Percentiles rank a stretch among this genome's conserved stretches.
These are phyloP conservation scores for Coregonus suidteri DNA, from an alignment of 2,797 vertebrate genomes.

Conservation along the genomic window DNA sequence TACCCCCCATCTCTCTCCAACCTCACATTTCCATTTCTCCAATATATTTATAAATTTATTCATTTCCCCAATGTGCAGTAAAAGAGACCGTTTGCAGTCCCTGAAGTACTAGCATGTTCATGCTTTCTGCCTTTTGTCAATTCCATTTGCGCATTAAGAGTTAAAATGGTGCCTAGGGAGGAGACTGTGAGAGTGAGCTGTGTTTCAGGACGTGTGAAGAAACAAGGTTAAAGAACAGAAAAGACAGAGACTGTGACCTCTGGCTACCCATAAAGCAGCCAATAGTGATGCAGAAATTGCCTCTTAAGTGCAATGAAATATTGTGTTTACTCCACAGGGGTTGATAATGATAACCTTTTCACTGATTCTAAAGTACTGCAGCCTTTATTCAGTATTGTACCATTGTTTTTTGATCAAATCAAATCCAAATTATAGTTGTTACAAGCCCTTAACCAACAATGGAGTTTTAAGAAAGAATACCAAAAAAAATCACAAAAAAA, in stretches of 20 bases:
- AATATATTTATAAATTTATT: neutral
- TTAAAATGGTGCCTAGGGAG: conserved; percentile 30
- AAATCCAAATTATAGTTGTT: no score
- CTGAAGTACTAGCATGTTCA: neutral
- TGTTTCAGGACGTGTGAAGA: neutral
- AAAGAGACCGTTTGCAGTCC: neutral
- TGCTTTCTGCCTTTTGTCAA: conserved; percentile 11
- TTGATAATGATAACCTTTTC: neutral
- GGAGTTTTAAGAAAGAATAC: no score
- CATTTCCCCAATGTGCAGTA: neutral
- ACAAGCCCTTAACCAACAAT: no score
- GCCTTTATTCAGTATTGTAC: neutral
- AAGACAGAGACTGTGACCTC: no score
- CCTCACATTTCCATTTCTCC: neutral
- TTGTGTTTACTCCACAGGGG: neutral
- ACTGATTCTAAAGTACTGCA: neutral
- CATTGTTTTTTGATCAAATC: neutral
- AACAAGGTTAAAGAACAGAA: neutral
- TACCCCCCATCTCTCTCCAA: neutral
- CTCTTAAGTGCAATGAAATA: neutral
- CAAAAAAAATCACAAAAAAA: no score
- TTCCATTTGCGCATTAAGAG: conserved; percentile 8
- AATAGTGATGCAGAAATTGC: neutral
- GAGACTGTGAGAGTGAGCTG: conserved; percentile 17
- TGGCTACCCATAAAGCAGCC: no score